Base-by-base conservation (phyloP, 1,140 invertebrate genomes). In the Brachionus paranguensis region DNA sequence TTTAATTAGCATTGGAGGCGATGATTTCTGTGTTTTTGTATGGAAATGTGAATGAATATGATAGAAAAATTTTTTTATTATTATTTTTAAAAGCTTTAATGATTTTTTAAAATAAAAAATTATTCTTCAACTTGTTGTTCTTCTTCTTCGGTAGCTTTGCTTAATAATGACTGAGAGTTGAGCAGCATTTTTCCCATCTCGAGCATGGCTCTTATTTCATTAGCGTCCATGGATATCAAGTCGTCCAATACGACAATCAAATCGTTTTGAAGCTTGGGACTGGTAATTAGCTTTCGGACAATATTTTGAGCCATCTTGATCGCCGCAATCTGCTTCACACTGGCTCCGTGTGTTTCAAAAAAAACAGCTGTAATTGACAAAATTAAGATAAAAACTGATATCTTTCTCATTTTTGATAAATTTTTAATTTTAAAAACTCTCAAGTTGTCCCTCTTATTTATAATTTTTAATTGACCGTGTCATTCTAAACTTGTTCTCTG, bases 11-110 rank as follows among this genome's bases (percentile, higher is more conserved):
- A 88, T 87, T 43, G 88, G 88, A 72, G 88, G 88, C 50, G 88
- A 89, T 85, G 88, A 89, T 81, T 89, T 88, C 83, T 87, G 87
- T 85, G 85, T 88, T 5, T 88, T 88, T 86, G 87, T 88, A 4
- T 88, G 87, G 87, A 87, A 87, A 85, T 87, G 87, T 55, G 50
- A 64, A 64, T 79, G 20, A 79, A 45, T 72, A 12, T 12, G 43
- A 76, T 10, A 47, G n/a, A 47, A 29, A 50, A 12, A 29, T 50
- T 27, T 76, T 50, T 76, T 76, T 29, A 14, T 50, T 76, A 43
- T 74, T 43, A 3, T 43, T 17, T 50, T 76, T 43, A 20, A 41
- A 43, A 43, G 41, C 41, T 72, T 72, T 37, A 68, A 68, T 68
- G 12, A 68, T 41, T 72, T 70, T 72, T 72, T 72, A 37, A 43